Conservation (phyloP, 1,140 invertebrate species). For the Tigriopus japonicus region DNA sequence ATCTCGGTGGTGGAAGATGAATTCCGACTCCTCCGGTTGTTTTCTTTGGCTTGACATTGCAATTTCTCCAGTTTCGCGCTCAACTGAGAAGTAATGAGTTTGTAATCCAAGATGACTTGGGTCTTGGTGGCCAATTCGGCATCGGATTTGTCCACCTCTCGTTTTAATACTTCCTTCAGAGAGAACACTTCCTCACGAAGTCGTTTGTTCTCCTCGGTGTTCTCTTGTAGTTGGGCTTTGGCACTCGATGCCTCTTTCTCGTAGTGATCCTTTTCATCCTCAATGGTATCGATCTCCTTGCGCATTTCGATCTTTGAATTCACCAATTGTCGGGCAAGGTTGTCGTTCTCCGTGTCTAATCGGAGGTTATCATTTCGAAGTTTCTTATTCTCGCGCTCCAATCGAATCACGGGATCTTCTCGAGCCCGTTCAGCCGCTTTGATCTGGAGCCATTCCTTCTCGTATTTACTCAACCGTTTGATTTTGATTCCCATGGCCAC, state of each 20-base stretch:
- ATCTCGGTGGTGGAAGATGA: not conserved
- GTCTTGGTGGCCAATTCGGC: constrained; percentile 45
- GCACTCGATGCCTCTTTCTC: constrained; percentile 56
- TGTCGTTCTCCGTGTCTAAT: constrained; percentile 43
- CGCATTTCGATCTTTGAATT: constrained; percentile 36
- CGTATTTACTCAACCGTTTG: constrained; percentile 86
- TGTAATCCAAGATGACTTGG: constrained; percentile 74
- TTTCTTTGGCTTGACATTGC: constrained; percentile 31
- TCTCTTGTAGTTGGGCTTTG: constrained; percentile 45
- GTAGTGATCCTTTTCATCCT: constrained; percentile 56
- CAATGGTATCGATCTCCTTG: constrained; percentile 35
- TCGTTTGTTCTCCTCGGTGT: constrained; percentile 62
- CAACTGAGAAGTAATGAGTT: constrained; percentile 56
- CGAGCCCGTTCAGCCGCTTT: constrained; percentile 39
- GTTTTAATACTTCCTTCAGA: constrained; percentile 62
- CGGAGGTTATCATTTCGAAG: constrained; percentile 30
- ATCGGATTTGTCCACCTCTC: constrained; percentile 54
- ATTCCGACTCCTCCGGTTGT: constrained; percentile 16
- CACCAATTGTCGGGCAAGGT: constrained; percentile 40
- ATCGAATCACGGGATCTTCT: constrained; percentile 36
- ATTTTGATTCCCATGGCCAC: constrained; percentile 75
- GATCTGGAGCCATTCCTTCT: constrained; percentile 65
- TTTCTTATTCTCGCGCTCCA: constrained; percentile 36
- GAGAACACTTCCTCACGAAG: constrained; percentile 53
- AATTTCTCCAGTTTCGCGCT: constrained; percentile 56